Evolutionary conservation across 2,888 invertebrate genomes (phyloP).

Genomic region (Ephialtes manifestator): DNA sequence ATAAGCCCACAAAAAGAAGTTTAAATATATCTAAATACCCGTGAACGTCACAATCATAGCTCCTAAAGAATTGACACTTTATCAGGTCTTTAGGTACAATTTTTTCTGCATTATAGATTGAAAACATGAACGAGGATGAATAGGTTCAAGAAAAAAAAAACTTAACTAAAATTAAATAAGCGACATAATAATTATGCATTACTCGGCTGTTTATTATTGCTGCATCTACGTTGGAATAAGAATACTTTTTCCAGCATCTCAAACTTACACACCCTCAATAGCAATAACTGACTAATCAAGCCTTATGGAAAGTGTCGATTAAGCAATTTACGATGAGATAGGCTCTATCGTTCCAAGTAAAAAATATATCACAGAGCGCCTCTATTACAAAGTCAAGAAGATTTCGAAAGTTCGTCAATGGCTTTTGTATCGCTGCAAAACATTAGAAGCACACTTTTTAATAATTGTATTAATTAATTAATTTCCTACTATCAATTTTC

Average conservation of each 20-base stretch:
- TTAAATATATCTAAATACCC: neutral
- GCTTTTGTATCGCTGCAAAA: slow-evolving; percentile 60
- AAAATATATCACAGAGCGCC: slow-evolving; percentile 69
- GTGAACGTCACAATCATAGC: neutral
- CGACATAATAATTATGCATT: neutral
- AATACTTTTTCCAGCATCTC: slow-evolving; percentile 12
- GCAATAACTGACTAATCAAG: neutral
- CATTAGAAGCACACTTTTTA: slow-evolving; percentile 60
- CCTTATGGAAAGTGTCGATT: slow-evolving; percentile 11
- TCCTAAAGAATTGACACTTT: neutral
- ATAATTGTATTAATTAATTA: slow-evolving; percentile 52
- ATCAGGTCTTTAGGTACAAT: neutral
- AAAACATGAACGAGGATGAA: neutral
- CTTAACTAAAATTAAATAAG: neutral
- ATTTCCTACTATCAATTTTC: slow-evolving; percentile 56
- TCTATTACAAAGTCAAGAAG: slow-evolving; percentile 57
- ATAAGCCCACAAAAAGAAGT: neutral
- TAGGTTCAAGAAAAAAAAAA: neutral
- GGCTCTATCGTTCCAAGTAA: slow-evolving; percentile 69
- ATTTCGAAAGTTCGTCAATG: slow-evolving; percentile 45
- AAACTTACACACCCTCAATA: neutral
- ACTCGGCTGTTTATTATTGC: slow-evolving; percentile 1
- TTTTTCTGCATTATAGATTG: neutral
- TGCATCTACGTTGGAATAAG: neutral
- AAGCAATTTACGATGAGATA: slow-evolving; percentile 30